Conservation (phyloP, 2,888 invertebrate species). For the Cyrtodaria siliqua region DNA sequence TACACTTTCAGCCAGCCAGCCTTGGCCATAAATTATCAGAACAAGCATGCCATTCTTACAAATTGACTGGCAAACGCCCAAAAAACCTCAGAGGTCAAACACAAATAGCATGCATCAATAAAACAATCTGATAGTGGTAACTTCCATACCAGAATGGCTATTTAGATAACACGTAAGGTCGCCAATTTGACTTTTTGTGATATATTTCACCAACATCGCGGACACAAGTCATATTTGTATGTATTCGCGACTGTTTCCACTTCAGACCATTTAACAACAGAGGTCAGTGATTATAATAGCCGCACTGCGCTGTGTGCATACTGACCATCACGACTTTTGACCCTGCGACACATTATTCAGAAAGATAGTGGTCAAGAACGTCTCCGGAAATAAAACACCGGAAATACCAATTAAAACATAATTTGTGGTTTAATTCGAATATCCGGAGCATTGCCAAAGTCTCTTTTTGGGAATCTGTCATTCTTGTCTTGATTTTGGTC, state of each 20-base stretch:
- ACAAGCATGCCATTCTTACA: slow-evolving; percentile 48
- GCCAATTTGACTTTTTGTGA: slow-evolving; percentile 22
- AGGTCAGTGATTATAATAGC: neutral
- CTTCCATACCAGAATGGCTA: slow-evolving; percentile 42
- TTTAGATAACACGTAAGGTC: slow-evolving; percentile 49
- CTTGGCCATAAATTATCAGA: slow-evolving; percentile 60
- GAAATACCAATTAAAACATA: too few species aligned
- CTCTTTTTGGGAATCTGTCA: too few species aligned
- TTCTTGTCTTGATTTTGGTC: too few species aligned
- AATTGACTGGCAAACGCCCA: slow-evolving; percentile 53
- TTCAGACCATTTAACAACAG: neutral
- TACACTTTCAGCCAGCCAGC: slow-evolving; percentile 46
- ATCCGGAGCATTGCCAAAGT: too few species aligned
- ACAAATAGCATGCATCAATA: slow-evolving; percentile 31
- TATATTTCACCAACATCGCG: slow-evolving; percentile 30
- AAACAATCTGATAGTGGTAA: slow-evolving; percentile 31
- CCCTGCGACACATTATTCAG: neutral
- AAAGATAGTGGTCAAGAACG: too few species aligned
- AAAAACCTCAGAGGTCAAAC: slow-evolving; percentile 53
- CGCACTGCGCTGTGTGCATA: neutral
- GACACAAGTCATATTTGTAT: slow-evolving; percentile 43
- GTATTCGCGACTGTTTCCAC: slow-evolving; percentile 2
- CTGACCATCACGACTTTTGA: neutral
- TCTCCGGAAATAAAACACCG: too few species aligned
- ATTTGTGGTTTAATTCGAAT: too few species aligned